Evolutionary conservation across 1,140 invertebrate species (phyloP).

Genomic region (Dendrolimus kikuchii): DNA sequence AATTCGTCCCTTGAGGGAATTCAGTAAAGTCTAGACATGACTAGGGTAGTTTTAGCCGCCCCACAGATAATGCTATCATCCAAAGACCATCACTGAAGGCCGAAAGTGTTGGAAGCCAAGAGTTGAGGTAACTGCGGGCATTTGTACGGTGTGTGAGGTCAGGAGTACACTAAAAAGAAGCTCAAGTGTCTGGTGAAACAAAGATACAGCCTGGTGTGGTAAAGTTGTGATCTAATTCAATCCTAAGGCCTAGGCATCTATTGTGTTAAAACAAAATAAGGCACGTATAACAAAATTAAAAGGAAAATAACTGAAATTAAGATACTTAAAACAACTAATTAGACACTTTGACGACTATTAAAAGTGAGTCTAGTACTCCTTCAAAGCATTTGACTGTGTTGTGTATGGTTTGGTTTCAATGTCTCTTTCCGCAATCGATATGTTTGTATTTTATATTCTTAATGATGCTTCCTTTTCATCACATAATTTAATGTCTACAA

Average conservation of each 20-base stretch:
- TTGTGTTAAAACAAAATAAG: slow-evolving; percentile 64
- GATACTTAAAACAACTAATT: slow-evolving; percentile 61
- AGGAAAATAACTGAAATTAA: slow-evolving; percentile 34
- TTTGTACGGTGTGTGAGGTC: slow-evolving; percentile 68
- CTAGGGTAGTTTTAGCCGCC: slow-evolving; percentile 52
- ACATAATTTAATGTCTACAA: too few relatives aligned
- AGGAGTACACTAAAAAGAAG: slow-evolving; percentile 71
- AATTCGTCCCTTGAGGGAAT: slow-evolving; percentile 47
- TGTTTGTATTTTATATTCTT: not conserved
- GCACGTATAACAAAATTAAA: slow-evolving; percentile 55
- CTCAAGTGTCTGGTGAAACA: slow-evolving; percentile 65
- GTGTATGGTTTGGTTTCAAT: slow-evolving; percentile 22
- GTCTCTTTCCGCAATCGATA: not conserved
- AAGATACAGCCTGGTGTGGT: slow-evolving; percentile 64
- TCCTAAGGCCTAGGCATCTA: slow-evolving; percentile 69
- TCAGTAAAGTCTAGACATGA: slow-evolving; percentile 43
- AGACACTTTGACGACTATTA: slow-evolving; percentile 63
- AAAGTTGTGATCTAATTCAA: slow-evolving; percentile 67
- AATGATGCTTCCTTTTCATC: too few relatives aligned
- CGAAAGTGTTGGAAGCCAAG: slow-evolving; percentile 67
- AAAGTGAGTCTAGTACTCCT: slow-evolving; percentile 63
- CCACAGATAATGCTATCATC: slow-evolving; percentile 41
- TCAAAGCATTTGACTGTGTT: slow-evolving; percentile 58
- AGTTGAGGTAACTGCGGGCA: slow-evolving; percentile 71
- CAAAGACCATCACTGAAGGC: slow-evolving; percentile 59